Evolutionary conservation across 1,140 invertebrate species (phyloP), one percentile per base, ranked within the genome.

Genomic region (Cyclina sinensis): DNA sequence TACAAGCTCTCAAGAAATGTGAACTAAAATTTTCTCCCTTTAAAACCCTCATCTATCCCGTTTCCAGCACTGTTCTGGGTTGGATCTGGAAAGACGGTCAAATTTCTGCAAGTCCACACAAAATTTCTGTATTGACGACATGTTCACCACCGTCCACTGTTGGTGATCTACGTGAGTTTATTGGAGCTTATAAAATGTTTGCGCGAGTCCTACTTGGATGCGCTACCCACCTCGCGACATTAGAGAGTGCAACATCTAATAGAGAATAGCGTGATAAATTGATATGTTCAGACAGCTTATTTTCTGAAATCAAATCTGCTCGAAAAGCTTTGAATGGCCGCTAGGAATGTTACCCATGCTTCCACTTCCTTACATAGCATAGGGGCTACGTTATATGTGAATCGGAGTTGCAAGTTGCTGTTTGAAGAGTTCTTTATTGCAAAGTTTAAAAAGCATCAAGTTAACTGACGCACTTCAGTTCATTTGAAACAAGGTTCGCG

Each of bases 171-270:
- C n/a, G n/a, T n/a, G n/a, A n/a, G n/a, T n/a, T n/a, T n/a, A n/a
- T n/a, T n/a, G n/a, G n/a, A n/a, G n/a, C n/a, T n/a, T n/a, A n/a
- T n/a, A n/a, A n/a, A n/a, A n/a, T n/a, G n/a, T n/a, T n/a, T n/a
- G n/a, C n/a, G 88, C 90, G 16, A 88, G 86, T 37, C 65, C 90
- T n/a, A 24, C 12, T 0, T 90, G 90, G 91, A 0, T 78, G 68
- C 59, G 30, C 78, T 3, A 2, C 18, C 12, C 62, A 51, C 32
- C 21, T 86, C 0, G 18, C 27, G 2, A 39, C 62, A 0, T 46
- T 86, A n/a, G 90, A 91, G 27, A 65, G 37, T 39, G 37, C 35
- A 1, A 78, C 43, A n/a, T 73, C 86, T 32, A 81, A 78, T n/a
- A 30, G 37, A 7, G 57, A 51, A 16, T 90, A 79, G 4, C 73